Evolutionary conservation across 1,140 invertebrate species (phyloP).

Genomic region (Stegodyphus dumicola): DNA sequence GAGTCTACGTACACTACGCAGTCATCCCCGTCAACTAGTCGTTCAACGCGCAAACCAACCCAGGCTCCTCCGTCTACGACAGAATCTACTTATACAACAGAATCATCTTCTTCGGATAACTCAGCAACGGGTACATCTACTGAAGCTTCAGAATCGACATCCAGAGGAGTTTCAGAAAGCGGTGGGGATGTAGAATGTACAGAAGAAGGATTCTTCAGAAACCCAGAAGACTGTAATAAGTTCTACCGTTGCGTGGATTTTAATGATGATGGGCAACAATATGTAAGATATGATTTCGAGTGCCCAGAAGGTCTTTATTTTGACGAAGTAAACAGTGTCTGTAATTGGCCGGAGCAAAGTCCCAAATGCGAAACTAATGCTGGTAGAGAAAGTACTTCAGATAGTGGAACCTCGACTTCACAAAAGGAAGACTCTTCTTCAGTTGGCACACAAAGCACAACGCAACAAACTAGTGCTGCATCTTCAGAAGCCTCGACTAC

Average conservation of each 20-base stretch:
- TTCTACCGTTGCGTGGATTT: slow-evolving; percentile 59
- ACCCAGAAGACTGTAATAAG: slow-evolving; percentile 56
- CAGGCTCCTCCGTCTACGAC: background rate
- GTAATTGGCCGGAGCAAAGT: slow-evolving; percentile 64
- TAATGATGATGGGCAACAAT: slow-evolving; percentile 35
- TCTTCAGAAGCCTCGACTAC: background rate
- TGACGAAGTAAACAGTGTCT: slow-evolving; percentile 65
- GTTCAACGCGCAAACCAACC: background rate
- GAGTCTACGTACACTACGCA: background rate
- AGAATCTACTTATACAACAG: background rate
- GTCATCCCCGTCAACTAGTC: background rate
- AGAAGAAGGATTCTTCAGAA: slow-evolving; percentile 58
- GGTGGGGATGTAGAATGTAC: slow-evolving; percentile 23
- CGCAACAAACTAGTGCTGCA: background rate
- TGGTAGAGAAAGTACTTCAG: slow-evolving; percentile 66
- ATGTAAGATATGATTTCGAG: slow-evolving; percentile 67
- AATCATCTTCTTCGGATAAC: background rate
- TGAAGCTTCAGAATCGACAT: background rate
- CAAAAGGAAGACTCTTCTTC: background rate
- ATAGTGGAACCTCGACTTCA: background rate
- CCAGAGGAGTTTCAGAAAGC: background rate
- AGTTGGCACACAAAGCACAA: background rate
- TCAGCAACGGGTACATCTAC: slow-evolving; percentile 7
- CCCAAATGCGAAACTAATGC: slow-evolving; percentile 59
- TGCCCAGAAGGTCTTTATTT: slow-evolving; percentile 71